Evolutionary conservation across 2,797 vertebrate genomes (phyloP).

Genomic region (Takifugu rubripes): DNA sequence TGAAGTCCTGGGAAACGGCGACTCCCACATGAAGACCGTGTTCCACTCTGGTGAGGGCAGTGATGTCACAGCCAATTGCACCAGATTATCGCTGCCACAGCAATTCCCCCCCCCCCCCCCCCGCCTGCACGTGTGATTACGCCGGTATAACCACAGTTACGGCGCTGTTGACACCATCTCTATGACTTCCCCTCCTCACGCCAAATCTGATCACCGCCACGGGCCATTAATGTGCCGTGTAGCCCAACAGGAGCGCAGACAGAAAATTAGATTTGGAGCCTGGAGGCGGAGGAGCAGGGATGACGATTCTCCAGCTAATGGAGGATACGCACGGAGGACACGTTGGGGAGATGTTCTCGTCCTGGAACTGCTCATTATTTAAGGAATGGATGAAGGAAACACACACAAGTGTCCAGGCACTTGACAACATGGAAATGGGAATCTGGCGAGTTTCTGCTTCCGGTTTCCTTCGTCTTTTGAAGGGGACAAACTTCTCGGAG

Average conservation of each 20-base stretch:
- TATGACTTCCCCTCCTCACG: constrained; percentile 6
- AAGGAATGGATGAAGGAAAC: not conserved
- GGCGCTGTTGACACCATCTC: constrained; percentile 18
- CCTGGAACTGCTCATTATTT: not conserved
- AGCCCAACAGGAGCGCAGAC: constrained; percentile 8
- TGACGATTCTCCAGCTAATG: no score
- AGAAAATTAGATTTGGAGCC: constrained; percentile 11
- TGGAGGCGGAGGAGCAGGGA: constrained; percentile 3
- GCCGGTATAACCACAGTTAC: constrained; percentile 42
- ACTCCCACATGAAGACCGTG: constrained; percentile 41
- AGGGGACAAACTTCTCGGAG: no score
- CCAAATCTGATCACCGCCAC: constrained; percentile 13
- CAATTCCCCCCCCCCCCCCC: constrained; percentile 19
- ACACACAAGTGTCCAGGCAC: not conserved
- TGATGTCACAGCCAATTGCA: constrained; percentile 42
- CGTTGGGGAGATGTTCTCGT: constrained; percentile 7
- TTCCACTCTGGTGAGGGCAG: constrained; percentile 14
- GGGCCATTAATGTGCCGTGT: constrained; percentile 16
- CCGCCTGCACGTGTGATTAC: constrained; percentile 36
- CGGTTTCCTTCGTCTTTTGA: no score
- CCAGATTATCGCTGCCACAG: constrained; percentile 47
- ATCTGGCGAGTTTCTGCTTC: no score
- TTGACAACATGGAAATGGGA: constrained; percentile 3
- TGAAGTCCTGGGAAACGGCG: constrained; percentile 14
- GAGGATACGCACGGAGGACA: not conserved